Conservation (phyloP, 92 coral and sea anemone genomes). For the Porites evermanni region DNA sequence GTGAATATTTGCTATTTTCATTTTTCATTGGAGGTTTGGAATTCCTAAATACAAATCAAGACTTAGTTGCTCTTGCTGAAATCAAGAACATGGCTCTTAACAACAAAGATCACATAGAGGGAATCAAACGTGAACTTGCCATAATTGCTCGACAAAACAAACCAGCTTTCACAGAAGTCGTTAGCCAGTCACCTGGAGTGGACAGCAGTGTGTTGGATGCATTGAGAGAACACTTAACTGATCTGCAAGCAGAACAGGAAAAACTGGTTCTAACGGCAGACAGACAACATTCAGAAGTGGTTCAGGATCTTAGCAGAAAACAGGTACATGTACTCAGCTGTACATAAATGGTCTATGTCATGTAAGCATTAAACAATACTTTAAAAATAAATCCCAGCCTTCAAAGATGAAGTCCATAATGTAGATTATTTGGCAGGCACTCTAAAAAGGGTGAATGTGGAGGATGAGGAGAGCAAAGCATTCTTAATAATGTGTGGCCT, state of each 20-base stretch:
- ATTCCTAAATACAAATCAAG: constrained; percentile 71
- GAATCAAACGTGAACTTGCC: constrained; percentile 84
- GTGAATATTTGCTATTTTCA: neutral
- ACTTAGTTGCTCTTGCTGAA: constrained; percentile 63
- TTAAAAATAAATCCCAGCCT: too few relatives aligned
- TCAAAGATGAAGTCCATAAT: too few relatives aligned
- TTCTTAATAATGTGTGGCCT: too few relatives aligned
- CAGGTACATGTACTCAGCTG: constrained; percentile 50
- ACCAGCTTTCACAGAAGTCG: constrained; percentile 53
- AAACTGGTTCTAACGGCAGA: constrained; percentile 58
- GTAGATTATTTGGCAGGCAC: too few relatives aligned
- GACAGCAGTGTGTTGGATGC: constrained; percentile 85
- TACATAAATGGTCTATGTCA: too few relatives aligned
- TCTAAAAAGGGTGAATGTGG: too few relatives aligned
- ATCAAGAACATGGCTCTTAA: constrained; percentile 68
- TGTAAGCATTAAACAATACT: too few relatives aligned
- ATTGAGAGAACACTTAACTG: constrained; percentile 67
- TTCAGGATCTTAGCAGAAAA: constrained; percentile 77
- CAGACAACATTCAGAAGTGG: constrained; percentile 60
- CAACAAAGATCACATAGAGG: constrained; percentile 88
- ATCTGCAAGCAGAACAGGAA: constrained; percentile 80
- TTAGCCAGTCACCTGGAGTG: constrained; percentile 66
- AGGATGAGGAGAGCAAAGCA: too few relatives aligned
- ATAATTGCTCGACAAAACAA: constrained; percentile 87
- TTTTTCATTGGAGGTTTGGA: constrained; percentile 60